phyloP scores from a whole-genome alignment of 2,113 vertebrate species.

The Anoplopoma fimbria region DNA sequence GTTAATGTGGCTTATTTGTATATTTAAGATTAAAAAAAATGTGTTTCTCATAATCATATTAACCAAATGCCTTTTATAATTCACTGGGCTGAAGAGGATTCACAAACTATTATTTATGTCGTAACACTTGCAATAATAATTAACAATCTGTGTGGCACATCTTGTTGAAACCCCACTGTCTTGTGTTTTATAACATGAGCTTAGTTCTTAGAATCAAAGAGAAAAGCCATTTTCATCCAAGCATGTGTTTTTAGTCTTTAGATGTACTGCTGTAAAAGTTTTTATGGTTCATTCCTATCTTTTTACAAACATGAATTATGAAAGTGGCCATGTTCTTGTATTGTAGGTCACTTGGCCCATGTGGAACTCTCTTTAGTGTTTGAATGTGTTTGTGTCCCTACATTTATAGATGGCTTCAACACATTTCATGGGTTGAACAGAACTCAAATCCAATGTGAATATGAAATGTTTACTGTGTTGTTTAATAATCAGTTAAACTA shows the following conservation, averaged over 20 bases:
- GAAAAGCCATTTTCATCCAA: slow-evolving; percentile 45
- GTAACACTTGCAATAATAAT: slow-evolving; percentile 3
- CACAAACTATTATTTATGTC: neutral
- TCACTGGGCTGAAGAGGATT: neutral
- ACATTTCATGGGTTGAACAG: neutral
- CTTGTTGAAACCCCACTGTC: neutral
- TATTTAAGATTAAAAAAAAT: neutral
- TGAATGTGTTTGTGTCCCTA: neutral
- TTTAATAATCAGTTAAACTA: neutral
- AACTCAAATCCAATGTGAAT: neutral
- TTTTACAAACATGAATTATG: slow-evolving; percentile 67
- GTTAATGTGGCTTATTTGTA: neutral
- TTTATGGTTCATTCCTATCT: slow-evolving; percentile 76
- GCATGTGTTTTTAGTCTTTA: slow-evolving; percentile 70
- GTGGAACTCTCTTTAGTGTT: slow-evolving; percentile 7
- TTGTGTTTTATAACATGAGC: slow-evolving; percentile 32
- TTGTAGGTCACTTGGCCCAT: slow-evolving; percentile 41
- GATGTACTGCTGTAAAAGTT: slow-evolving; percentile 63
- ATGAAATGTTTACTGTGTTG: neutral
- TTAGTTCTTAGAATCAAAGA: slow-evolving; percentile 22
- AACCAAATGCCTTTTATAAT: neutral
- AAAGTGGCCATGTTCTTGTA: slow-evolving; percentile 47
- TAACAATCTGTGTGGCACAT: slow-evolving; percentile 17
- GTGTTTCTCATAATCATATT: neutral
- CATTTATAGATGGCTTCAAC: neutral